Percentiles rank a stretch among this genome's conserved stretches.
Evolutionary conservation across 2,797 vertebrate genomes (phyloP).

Genomic region (Oceanodroma leucorhoa): DNA sequence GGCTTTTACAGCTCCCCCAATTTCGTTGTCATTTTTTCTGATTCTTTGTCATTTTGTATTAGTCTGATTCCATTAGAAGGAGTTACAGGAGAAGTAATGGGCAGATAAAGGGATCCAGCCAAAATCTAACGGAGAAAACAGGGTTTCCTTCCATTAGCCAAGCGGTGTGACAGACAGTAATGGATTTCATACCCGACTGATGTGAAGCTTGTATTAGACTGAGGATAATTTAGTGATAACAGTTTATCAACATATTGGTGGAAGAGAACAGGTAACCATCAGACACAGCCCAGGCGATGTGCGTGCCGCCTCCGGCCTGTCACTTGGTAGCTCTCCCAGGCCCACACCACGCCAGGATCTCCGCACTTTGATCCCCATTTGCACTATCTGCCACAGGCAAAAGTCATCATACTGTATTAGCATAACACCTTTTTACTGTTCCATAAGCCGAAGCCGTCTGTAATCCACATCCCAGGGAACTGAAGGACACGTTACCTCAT

Average conservation of each 20-base stretch:
- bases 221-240: slow-evolving; percentile 87
- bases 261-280: slow-evolving; percentile 78
- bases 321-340: background rate
- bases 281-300: background rate
- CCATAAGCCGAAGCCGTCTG: background rate
- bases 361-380: background rate
- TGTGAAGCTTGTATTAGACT: slow-evolving; percentile 80
- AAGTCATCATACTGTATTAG: background rate
- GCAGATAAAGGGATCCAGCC: slow-evolving; percentile 72
- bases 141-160: slow-evolving; percentile 74
- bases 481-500: background rate
- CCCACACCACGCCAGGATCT: rapidly evolving
- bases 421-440: background rate
- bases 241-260: slow-evolving; percentile 80
- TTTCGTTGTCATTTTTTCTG: slow-evolving; percentile 19
- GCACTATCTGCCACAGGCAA: background rate
- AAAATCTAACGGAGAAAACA: slow-evolving; percentile 79
- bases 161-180: slow-evolving; percentile 84
- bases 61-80: slow-evolving; percentile 53
- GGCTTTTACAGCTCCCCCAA: background rate
- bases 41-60: slow-evolving; percentile 58
- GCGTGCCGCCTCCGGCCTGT: background rate
- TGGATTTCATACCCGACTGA: slow-evolving; percentile 84
- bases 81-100: slow-evolving; percentile 61
- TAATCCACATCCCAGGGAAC: background rate